Base-by-base conservation (phyloP, 2,888 invertebrate species). In the Poecilobothrus nobilitatus region DNA sequence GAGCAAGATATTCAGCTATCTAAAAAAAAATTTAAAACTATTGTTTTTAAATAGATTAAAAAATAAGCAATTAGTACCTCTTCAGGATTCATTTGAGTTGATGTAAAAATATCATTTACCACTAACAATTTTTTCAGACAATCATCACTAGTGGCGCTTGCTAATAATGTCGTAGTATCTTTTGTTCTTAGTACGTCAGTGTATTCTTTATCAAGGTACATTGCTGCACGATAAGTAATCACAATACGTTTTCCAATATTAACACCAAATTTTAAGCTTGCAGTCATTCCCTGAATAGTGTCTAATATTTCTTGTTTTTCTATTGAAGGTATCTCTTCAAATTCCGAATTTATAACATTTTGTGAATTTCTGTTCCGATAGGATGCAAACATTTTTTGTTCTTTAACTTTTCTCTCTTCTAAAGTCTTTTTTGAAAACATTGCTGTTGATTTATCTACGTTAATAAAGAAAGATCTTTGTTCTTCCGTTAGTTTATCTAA, bases 401-500 rank as follows among this genome's bases (percentile, higher is more conserved):
- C 63, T n/a, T n/a, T 21, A 21, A 69, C 65, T 44, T 67, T 68
- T 15, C 68, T 21, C 6, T 61, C 71, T 2, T 74, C 75, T 37
- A 80, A 76, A 0, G 83, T 81, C 21, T 81, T 76, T 71, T 78
- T 79, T 74, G 80, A 79, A 67, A 81, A 82, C 44, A 74, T 74
- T 69, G 79, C 79, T 5, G 82, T 77, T 44, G 79, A 79, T 72
- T 81, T 82, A 37, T 80, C 79, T 8, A 81, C 79, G 67, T 81
- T 82, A 27, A 77, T 77, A 10, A 87, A 73, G 65, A 90, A 81
- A 68, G 86, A 80, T 67, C 88, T 84, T 76, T 91, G 85, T 75
- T 90, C 87, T 66, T 84, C 83, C 2, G 87, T 87, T 73, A 91
- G 78, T 71, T 86, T 83, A 71, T 83, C 81, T 1, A 87, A 85